phyloP scores from a whole-genome alignment of 2,797 vertebrate species.

The Antrozous pallidus region DNA sequence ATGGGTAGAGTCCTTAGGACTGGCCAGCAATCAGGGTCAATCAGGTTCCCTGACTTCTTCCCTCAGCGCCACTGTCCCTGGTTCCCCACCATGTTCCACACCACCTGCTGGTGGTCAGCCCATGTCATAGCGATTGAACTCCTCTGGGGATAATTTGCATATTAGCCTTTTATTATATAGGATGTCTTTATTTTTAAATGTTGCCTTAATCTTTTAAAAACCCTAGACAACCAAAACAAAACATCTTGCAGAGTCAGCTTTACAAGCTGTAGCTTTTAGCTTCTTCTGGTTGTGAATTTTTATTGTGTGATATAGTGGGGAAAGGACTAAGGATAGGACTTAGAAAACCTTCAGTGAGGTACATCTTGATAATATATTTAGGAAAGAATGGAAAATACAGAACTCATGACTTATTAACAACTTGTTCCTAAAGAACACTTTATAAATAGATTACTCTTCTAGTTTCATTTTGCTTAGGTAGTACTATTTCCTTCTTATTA shows the following conservation, averaged over 20 bases:
- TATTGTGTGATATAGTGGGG: neutral
- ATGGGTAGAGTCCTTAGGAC: too few relatives aligned
- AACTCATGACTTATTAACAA: constrained; percentile 26
- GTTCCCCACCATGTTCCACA: too few relatives aligned
- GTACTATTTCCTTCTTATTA: constrained; percentile 64
- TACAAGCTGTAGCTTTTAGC: constrained; percentile 27
- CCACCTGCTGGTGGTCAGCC: too few relatives aligned
- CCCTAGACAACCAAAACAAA: neutral
- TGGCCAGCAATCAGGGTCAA: too few relatives aligned
- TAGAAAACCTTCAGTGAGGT: constrained; percentile 20
- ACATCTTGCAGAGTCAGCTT: too few relatives aligned
- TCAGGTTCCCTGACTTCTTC: too few relatives aligned
- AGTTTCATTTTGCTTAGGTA: constrained; percentile 63
- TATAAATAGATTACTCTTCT: constrained; percentile 43
- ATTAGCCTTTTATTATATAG: too few relatives aligned
- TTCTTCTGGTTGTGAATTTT: constrained; percentile 33
- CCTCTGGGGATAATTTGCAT: too few relatives aligned
- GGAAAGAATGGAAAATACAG: constrained; percentile 35
- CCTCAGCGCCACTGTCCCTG: too few relatives aligned
- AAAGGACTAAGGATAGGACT: constrained; percentile 12
- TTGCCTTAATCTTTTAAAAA: constrained; percentile 28
- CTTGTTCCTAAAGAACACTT: constrained; percentile 51
- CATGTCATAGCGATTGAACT: too few relatives aligned
- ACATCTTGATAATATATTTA: constrained; percentile 22
- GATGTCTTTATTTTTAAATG: neutral